Conservation (phyloP, 2,888 invertebrate genomes). For the Pandemis corylana region DNA sequence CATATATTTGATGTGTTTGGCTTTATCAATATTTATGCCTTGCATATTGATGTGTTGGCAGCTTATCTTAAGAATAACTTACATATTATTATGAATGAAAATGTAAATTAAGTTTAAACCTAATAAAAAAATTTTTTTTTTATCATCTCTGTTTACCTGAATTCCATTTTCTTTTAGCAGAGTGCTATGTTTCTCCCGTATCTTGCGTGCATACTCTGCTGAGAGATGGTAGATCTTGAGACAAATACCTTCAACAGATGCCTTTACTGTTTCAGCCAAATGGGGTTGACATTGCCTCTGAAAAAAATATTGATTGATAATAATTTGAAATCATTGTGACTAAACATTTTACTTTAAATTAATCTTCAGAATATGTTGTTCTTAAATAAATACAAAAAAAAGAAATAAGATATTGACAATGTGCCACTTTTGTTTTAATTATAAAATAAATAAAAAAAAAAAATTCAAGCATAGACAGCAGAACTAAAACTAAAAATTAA, state of each 20-base stretch:
- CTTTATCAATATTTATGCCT: too few species aligned
- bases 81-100: constrained; percentile 6
- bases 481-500: constrained; percentile 45
- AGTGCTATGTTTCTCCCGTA: constrained; percentile 93
- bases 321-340: not conserved
- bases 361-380: too few species aligned
- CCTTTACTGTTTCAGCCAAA: constrained; percentile 96
- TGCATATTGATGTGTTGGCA: not conserved
- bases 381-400: too few species aligned
- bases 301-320: constrained; percentile 49
- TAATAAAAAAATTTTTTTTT: not conserved
- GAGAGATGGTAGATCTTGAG: constrained; percentile 96
- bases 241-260: constrained; percentile 97
- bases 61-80: not conserved
- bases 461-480: too few species aligned
- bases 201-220: constrained; percentile 95
- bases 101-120: not conserved
- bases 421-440: too few species aligned
- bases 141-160: constrained; percentile 61
- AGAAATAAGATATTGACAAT: too few species aligned
- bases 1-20: too few species aligned
- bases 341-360: too few species aligned
- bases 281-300: constrained; percentile 97
- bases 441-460: too few species aligned
- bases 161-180: constrained; percentile 95